A percentile compares a stretch with the other conserved stretches of the same genome.
phyloP scores from a whole-genome alignment of 2,797 vertebrate genomes.

The Perodicticus potto region DNA sequence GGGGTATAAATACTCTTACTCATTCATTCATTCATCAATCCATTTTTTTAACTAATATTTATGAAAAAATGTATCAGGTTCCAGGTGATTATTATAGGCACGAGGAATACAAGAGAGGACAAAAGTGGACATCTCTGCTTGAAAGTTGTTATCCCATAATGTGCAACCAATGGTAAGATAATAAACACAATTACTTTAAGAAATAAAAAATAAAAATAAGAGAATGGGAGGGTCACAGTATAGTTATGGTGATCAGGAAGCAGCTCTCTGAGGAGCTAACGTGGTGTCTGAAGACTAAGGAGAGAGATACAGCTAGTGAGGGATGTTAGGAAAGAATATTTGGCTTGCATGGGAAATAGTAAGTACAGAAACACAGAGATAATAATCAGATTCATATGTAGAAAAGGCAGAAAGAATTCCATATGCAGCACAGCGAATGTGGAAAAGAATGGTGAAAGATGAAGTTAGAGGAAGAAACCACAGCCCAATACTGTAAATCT shows the following conservation, averaged over 20 bases:
- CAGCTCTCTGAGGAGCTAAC: background rate
- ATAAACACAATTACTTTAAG: background rate
- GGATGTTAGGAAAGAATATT: background rate
- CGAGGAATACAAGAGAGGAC: background rate
- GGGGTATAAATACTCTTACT: background rate
- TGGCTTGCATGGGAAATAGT: background rate
- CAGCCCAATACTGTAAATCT: background rate
- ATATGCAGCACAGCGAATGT: background rate
- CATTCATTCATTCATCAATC: background rate
- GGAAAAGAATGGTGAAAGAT: background rate
- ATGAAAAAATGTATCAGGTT: background rate
- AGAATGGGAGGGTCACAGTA: background rate
- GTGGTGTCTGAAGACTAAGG: background rate
- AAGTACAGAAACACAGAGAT: background rate
- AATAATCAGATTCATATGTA: background rate
- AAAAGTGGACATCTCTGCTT: background rate
- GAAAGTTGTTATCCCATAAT: background rate
- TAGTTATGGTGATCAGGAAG: background rate
- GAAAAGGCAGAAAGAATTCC: background rate
- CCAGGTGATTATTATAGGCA: background rate
- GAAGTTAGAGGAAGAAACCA: background rate
- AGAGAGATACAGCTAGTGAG: background rate
- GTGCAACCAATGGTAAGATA: background rate
- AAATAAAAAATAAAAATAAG: background rate
- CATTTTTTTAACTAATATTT: background rate